Conservation (phyloP, 1,140 invertebrate genomes). For the Trialeurodes vaporariorum region DNA sequence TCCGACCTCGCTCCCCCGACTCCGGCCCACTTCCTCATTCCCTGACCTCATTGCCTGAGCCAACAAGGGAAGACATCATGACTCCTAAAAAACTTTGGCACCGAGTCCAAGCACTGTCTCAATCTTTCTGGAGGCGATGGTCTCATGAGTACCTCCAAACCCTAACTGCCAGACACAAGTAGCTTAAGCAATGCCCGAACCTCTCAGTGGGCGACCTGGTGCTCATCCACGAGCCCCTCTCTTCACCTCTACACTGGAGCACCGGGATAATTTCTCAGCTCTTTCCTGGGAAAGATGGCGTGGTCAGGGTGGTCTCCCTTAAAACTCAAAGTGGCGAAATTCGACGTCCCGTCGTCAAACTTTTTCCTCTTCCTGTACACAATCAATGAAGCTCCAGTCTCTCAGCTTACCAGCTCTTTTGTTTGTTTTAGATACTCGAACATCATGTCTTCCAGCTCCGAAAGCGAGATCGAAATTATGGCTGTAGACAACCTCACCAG, state of each 20-base stretch:
- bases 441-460: too few relatives aligned
- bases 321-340: constrained; percentile 29
- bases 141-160: constrained; percentile 10
- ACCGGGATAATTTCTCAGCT: constrained; percentile 21
- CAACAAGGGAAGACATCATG: too few relatives aligned
- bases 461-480: too few relatives aligned
- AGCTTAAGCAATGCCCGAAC: background rate
- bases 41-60: too few relatives aligned
- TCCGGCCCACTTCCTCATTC: constrained; percentile 29
- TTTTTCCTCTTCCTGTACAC: constrained; percentile 15
- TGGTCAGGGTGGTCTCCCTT: constrained; percentile 22
- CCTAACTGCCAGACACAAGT: constrained; percentile 11
- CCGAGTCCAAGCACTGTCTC: background rate
- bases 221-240: background rate
- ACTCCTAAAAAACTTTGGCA: background rate
- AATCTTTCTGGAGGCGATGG: constrained; percentile 16
- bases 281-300: constrained; percentile 22
- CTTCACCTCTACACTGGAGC: constrained; percentile 20
- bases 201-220: constrained; percentile 5
- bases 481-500: too few relatives aligned
- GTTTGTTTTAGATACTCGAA: too few relatives aligned
- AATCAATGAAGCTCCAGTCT: too few relatives aligned
- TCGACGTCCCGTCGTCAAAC: constrained; percentile 11
- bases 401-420: too few relatives aligned
- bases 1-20: constrained; percentile 20